These are phyloP conservation scores for Megaceryle alcyon DNA, from an alignment of 2,797 vertebrate species.

Conservation along the genomic window DNA sequence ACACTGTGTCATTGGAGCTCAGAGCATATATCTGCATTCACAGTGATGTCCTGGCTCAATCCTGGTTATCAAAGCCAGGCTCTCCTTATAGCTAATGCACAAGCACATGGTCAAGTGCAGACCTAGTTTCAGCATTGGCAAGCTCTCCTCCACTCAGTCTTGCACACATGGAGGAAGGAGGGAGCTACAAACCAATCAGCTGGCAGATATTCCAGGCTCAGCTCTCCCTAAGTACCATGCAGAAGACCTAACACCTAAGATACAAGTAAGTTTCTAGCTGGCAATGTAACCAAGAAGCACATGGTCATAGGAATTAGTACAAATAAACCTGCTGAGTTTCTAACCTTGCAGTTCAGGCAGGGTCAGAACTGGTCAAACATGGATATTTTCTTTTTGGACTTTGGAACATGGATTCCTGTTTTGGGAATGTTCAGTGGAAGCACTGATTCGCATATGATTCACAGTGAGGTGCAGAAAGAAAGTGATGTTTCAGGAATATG, in stretches of 20 bases:
- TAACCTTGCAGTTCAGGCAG: not conserved
- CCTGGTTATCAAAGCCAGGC: not conserved
- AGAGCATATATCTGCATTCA: accelerated
- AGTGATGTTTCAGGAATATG: not conserved
- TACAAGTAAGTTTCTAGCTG: not conserved
- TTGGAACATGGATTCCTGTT: not conserved
- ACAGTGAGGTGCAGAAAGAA: not conserved
- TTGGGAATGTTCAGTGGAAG: not conserved
- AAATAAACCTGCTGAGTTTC: not conserved
- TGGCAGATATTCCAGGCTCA: not conserved
- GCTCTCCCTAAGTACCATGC: not conserved
- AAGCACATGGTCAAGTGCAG: not conserved
- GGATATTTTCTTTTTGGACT: not conserved
- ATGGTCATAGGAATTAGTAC: not conserved
- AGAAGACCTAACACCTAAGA: not conserved
- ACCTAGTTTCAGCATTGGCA: not conserved
- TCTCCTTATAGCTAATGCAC: not conserved
- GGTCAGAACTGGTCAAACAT: not conserved
- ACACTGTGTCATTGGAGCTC: not conserved
- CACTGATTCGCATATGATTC: not conserved
- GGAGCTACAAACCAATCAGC: not conserved
- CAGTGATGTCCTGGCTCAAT: not conserved
- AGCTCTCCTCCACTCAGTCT: not conserved
- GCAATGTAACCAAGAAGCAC: not conserved
- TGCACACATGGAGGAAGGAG: not conserved